Conservation (phyloP, 2,797 vertebrate species). For the Salarias fasciatus region DNA sequence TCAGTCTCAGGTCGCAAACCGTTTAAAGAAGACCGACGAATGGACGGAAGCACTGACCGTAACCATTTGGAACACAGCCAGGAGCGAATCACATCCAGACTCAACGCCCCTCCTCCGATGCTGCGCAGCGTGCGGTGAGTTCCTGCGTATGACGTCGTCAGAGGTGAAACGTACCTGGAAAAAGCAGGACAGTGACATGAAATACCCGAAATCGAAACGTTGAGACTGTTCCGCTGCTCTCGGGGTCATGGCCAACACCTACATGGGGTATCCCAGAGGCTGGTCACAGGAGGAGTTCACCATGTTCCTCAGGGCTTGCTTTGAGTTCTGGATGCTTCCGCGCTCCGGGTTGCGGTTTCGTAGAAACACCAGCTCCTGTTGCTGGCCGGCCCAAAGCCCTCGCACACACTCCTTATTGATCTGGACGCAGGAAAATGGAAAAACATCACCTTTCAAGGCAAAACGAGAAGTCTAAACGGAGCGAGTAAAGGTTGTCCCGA, state of each 20-base stretch:
- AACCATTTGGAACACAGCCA: constrained; percentile 95
- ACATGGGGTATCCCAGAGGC: constrained; percentile 98
- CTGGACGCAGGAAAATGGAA: constrained; percentile 64
- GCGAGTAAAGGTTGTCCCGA: too few species aligned
- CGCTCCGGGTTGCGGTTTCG: constrained; percentile 96
- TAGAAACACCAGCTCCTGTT: constrained; percentile 96
- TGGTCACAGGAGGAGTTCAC: constrained; percentile 98
- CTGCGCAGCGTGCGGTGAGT: constrained; percentile 90
- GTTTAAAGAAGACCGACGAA: too few species aligned
- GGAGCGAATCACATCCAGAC: constrained; percentile 86
- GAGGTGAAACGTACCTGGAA: constrained; percentile 88
- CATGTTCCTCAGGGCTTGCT: constrained; percentile 95
- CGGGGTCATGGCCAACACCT: constrained; percentile 58
- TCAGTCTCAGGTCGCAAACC: too few species aligned
- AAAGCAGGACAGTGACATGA: too few species aligned
- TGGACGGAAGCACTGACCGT: constrained; percentile 80
- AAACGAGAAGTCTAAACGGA: too few species aligned
- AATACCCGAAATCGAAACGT: too few species aligned
- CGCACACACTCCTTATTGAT: constrained; percentile 98
- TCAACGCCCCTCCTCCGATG: constrained; percentile 91
- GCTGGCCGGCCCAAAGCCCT: constrained; percentile 97
- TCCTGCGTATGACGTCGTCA: constrained; percentile 95
- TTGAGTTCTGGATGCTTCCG: constrained; percentile 98
- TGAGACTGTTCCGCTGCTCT: too few species aligned
- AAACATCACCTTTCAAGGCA: too few species aligned